Evolutionary conservation across 2,113 vertebrate species (phyloP).

Genomic region (Bujurquina vittata): DNA sequence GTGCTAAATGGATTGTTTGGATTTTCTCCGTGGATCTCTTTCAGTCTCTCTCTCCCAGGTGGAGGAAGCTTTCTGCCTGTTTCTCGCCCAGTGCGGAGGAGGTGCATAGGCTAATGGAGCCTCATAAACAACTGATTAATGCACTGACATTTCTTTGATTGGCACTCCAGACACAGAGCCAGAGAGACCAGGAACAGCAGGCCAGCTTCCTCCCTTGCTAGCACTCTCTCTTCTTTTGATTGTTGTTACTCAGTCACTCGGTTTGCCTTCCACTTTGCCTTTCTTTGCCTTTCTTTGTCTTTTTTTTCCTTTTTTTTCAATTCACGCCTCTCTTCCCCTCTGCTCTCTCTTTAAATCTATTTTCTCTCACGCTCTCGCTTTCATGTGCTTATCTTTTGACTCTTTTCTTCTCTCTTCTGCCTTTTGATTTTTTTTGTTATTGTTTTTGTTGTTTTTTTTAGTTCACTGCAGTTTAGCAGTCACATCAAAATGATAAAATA

Average conservation of each 20-base stretch:
- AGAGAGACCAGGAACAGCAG: constrained; percentile 37
- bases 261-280: neutral
- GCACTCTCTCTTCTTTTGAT: neutral
- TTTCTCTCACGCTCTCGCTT: neutral
- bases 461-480: constrained; percentile 4
- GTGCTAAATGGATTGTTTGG: constrained; percentile 47
- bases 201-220: neutral
- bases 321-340: neutral
- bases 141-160: constrained; percentile 73
- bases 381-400: neutral
- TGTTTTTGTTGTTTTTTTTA: neutral
- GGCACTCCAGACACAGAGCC: constrained; percentile 50
- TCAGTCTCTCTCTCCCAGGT: constrained; percentile 45
- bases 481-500: constrained; percentile 29
- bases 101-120: constrained; percentile 35
- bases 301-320: neutral
- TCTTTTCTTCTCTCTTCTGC: neutral
- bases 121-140: constrained; percentile 72
- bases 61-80: constrained; percentile 27
- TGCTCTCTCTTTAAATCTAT: neutral
- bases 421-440: neutral
- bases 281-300: neutral
- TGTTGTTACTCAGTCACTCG: constrained; percentile 2
- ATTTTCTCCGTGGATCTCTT: constrained; percentile 32
- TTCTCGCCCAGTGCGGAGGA: constrained; percentile 40